Evolutionary conservation across 2,113 vertebrate species (phyloP), one percentile per base, ranked within the genome.

Genomic region (Tauraco erythrolophus): DNA sequence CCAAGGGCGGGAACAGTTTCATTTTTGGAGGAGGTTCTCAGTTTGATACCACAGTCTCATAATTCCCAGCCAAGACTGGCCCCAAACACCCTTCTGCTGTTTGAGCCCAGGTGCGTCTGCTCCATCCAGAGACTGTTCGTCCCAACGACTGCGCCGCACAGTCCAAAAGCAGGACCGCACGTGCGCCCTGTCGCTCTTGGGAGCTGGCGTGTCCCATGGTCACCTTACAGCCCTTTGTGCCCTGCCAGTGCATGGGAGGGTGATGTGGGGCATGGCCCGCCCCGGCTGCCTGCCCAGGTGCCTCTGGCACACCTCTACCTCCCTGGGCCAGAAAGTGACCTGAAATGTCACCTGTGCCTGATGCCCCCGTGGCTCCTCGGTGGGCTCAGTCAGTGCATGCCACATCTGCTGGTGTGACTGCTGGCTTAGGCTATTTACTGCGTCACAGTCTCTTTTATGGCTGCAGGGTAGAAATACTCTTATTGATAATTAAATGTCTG

Each of bases 81-180:
- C 37, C 22, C 43, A 46, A 31, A 45, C 21, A 41, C 48, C 50
- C 22, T 43, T 64, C 31, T 57, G 31, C 24, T 14, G 19, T 14
- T 28, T 14, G 27, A 46, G 46, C 14, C 57, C 5, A 0, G 15
- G 24, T 41, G 46, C 2, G 1, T n/a, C n/a, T 11, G 16, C 68
- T 74, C 37, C 28, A 12, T 58, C 16, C 66, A 7, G 50, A 43
- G 35, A 27, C 23, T 3, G 0, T 14, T 33, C 33, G 30, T 10
- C 23, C 27, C 39, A 17, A 3, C 1, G 16, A 9, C 30, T 21
- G 46, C 28, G 7, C 31, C 1, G 0, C 6, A 3, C 35, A 10
- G 51, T 35, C 60, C 51, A 10, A 35, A 22, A 31, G 23, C 57
- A n/a, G 24, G 45, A n/a, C 33, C 0, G 27, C 37, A 6, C 1